Percentiles rank a stretch among this genome's conserved stretches.
These are phyloP conservation scores for Nerophis lumbriciformis DNA, from an alignment of 2,113 vertebrate genomes.

Conservation along the genomic window DNA sequence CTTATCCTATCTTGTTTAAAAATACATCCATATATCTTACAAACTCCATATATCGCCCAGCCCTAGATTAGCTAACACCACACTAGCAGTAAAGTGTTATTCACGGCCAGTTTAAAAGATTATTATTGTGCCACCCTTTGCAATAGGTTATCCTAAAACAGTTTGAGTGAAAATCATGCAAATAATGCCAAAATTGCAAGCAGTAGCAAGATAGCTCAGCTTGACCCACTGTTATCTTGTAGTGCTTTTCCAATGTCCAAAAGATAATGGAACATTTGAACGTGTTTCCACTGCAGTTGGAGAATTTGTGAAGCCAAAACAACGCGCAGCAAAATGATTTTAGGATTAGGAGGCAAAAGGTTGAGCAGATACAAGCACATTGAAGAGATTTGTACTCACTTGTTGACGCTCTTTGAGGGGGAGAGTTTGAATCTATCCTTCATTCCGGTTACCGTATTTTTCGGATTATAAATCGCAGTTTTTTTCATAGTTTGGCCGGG, in stretches of 20 bases:
- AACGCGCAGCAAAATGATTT: constrained; percentile 14
- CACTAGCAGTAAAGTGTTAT: background rate
- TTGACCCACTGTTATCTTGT: background rate
- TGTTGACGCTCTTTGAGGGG: constrained; percentile 45
- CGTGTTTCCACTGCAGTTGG: constrained; percentile 54
- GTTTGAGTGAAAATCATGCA: background rate
- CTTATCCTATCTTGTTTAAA: no score
- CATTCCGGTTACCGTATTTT: constrained; percentile 37
- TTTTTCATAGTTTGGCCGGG: no score
- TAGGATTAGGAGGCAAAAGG: constrained; percentile 29
- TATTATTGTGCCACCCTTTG: background rate
- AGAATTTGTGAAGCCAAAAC: constrained; percentile 39
- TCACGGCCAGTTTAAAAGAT: background rate
- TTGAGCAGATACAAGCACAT: constrained; percentile 52
- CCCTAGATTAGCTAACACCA: background rate
- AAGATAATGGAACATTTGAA: constrained; percentile 30
- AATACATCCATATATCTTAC: no score
- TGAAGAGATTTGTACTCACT: constrained; percentile 14
- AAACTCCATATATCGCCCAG: no score
- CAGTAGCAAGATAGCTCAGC: background rate
- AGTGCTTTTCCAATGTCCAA: constrained; percentile 13
- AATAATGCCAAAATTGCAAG: background rate
- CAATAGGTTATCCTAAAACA: background rate
- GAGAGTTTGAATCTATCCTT: constrained; percentile 40
- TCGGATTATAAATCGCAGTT: no score